Evolutionary conservation across 1,140 invertebrate species (phyloP).

Genomic region (Bathynomus jamesi): DNA sequence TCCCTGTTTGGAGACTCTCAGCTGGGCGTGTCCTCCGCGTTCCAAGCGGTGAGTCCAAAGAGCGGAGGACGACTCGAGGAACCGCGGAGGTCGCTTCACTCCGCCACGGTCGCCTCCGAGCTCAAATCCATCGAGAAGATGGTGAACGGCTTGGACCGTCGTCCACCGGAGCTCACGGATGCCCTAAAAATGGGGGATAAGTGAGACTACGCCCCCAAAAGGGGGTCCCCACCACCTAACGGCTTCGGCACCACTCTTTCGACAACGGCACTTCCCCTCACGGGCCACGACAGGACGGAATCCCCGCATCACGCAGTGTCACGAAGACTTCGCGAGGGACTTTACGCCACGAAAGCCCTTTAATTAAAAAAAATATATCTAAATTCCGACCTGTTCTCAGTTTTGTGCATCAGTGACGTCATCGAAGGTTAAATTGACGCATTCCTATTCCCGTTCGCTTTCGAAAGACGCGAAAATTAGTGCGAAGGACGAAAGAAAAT

Average conservation of each 20-base stretch:
- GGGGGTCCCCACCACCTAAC: conserved; percentile 42
- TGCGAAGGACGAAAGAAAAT: too few relatives aligned
- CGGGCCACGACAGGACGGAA: conserved; percentile 54
- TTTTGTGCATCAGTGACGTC: background rate
- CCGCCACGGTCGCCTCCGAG: conserved; percentile 50
- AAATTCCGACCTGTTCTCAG: too few relatives aligned
- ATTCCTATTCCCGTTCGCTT: too few relatives aligned
- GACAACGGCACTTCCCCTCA: conserved; percentile 58
- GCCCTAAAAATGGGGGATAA: conserved; percentile 38
- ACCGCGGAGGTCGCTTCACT: conserved; percentile 17
- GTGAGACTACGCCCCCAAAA: conserved; percentile 36
- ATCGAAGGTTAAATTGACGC: background rate
- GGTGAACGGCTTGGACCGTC: conserved; percentile 79
- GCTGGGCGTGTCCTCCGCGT: conserved; percentile 33
- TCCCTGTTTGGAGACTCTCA: conserved; percentile 32
- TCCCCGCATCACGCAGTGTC: background rate
- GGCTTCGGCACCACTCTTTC: too few relatives aligned
- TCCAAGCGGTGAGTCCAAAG: conserved; percentile 41
- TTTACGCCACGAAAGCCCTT: background rate
- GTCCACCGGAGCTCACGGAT: conserved; percentile 38
- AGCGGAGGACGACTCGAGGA: conserved; percentile 37
- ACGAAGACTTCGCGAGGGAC: background rate
- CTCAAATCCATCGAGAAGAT: conserved; percentile 93
- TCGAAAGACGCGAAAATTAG: too few relatives aligned
- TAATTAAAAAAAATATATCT: too few relatives aligned